phyloP scores from a whole-genome alignment of 2,113 vertebrate genomes.

The Tonatia bakeri region DNA sequence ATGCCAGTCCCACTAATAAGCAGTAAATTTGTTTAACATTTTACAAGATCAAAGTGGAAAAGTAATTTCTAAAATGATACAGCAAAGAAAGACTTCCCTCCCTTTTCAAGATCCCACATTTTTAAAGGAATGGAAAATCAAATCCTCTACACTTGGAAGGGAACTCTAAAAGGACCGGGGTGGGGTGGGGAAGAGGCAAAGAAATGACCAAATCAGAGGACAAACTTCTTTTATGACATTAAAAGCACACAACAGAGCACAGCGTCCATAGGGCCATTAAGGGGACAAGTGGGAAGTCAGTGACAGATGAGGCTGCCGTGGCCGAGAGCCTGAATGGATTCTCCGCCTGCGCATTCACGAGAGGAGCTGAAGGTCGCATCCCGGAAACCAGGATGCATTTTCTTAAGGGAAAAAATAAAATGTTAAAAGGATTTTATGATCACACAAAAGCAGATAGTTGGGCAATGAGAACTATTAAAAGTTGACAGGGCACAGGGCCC shows the following conservation, averaged over 20 bases:
- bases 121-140: conserved; percentile 38
- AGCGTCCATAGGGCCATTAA: conserved; percentile 41
- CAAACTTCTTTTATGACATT: conserved; percentile 59
- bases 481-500: conserved; percentile 72
- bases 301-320: conserved; percentile 72
- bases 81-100: background rate
- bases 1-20: background rate
- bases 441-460: conserved; percentile 68
- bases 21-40: conserved; percentile 47
- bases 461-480: conserved; percentile 82
- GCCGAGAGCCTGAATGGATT: conserved; percentile 57
- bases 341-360: conserved; percentile 70
- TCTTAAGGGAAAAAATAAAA: conserved; percentile 75
- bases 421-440: conserved; percentile 80
- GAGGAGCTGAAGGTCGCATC: conserved; percentile 77
- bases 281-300: conserved; percentile 61
- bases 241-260: conserved; percentile 64
- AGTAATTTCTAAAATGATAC: conserved; percentile 1
- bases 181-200: conserved; percentile 32
- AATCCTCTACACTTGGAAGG: conserved; percentile 20
- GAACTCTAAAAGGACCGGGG: conserved; percentile 63
- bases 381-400: conserved; percentile 74
- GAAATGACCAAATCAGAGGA: conserved; percentile 65
- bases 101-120: background rate
- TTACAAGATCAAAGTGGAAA: conserved; percentile 25